These are phyloP conservation scores for Burhinus bistriatus DNA, from an alignment of 2,113 vertebrate species.

Conservation along the genomic window DNA sequence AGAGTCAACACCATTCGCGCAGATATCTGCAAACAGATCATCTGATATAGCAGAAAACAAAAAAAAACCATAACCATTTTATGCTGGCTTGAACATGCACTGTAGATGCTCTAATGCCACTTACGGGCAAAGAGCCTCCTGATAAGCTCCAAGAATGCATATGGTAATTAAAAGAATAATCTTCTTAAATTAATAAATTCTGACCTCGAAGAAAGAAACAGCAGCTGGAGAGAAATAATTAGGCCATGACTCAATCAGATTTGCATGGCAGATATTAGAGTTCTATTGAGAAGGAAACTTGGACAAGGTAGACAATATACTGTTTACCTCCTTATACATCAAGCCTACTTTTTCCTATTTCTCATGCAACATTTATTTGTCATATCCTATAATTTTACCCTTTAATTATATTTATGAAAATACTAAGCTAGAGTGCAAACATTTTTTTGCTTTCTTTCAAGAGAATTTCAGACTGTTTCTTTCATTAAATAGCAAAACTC, in stretches of 20 bases:
- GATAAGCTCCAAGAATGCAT: neutral
- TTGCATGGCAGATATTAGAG: neutral
- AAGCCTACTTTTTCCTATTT: neutral
- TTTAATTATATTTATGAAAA: neutral
- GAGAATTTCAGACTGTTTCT: neutral
- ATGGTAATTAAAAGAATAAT: neutral
- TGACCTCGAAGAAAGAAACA: neutral
- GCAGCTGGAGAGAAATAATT: neutral
- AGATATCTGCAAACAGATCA: neutral
- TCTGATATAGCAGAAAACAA: neutral
- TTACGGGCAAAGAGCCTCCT: neutral
- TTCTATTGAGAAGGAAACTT: neutral
- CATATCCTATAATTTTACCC: neutral
- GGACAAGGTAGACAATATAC: neutral
- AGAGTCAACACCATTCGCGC: neutral
- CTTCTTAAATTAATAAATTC: neutral
- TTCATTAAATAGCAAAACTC: neutral
- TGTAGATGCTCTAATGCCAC: neutral
- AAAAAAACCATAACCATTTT: neutral
- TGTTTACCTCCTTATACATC: neutral
- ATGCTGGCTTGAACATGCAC: neutral
- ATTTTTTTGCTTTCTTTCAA: neutral
- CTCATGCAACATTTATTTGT: neutral
- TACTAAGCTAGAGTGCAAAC: neutral
- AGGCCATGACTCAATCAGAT: neutral